Evolutionary conservation across 2,113 vertebrate genomes (phyloP), one percentile per base, ranked within the genome.

Genomic region (Spermophilus dauricus): DNA sequence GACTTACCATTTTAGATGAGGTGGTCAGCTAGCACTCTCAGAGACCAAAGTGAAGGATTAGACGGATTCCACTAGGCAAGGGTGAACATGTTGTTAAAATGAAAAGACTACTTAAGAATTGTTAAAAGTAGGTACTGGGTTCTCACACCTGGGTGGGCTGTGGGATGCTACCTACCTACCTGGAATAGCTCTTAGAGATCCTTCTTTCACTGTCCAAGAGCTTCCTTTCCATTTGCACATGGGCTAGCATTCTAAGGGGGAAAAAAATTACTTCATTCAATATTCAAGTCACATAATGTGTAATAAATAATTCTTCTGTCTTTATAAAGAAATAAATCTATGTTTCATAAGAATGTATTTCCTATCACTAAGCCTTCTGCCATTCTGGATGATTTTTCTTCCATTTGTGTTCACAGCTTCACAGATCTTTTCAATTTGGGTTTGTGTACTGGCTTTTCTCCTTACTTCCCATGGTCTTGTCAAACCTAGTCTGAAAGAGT

Each of bases 271-370:
- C 37, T 4, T 45, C 10, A 42, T 30, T 58, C 2, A 80, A 39
- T 82, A 12, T 61, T 65, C 53, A 32, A 24, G 22, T 45, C 53
- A 48, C 37, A 34, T 65, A 13, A 24, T 86, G 12, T n/a, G 2
- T 53, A 67, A 42, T 14, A 42, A 86, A 78, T 5, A 73, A 10
- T 17, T 20, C 11, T 67, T 82, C 22, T 18, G 70, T 84, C 37
- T 75, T 94, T 6, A 28, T 72, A 78, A 48, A 73, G 11, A 91
- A 72, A 84, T 93, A 63, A 87, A 67, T 39, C 22, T 80, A 5
- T 83, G 37, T 67, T 76, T 87, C 37, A 69, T 2, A 75, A 24
- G 45, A 73, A 88, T 45, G 3, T 24, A 75, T 69, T 51, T 26
- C 30, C 24, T 84, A 12, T 69, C 63, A 34, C 63, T 84, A 73